Base-by-base conservation (phyloP, 35 echinoderm and acorn worm genomes). In the Acanthaster planci region DNA sequence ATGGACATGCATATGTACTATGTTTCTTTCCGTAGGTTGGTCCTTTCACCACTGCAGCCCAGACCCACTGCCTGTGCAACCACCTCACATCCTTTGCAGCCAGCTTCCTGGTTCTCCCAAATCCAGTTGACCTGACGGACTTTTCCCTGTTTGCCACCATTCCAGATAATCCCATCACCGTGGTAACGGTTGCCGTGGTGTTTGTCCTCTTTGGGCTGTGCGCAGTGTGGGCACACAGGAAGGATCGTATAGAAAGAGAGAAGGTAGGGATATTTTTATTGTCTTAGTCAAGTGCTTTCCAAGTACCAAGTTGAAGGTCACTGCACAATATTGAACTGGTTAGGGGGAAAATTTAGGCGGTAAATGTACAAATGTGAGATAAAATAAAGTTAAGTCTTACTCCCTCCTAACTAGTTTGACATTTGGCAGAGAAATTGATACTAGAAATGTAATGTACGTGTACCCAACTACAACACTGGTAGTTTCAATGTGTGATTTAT, bases 21-120 rank as follows among this genome's bases (percentile, higher is more conserved):
- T 39, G 12, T 76, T 80, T n/a, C 39, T 19, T 31, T 82, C 9
- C 36, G 32, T 21, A 97, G 93, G 89, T 92, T 68, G 94, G 94
- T 67, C 83, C 91, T 72, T 58, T 93, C 12, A 97, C 90, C 15
- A 82, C 83, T 56, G 64, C 42, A 17, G 38, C 76, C 40, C 79
- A 50, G 39, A 82, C 87, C n/a, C 92, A 99, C 53, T 99, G 96
- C 72, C 72, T 85, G 17, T 92, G 92, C 78, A 78, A 88, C 60
- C 96, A 99, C 77, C 85, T 99, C 0, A 87, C 92, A 7, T 87
- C 83, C 15, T 99, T 99, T 80, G 92, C 88, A 6, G 68, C 77
- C 26, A 84, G 89, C 38, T 89, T 89, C 53, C 81, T 99, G 19
- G 88, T 90, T 21, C 78, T 93, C 12, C 96, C 96, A 17, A 99